A percentile compares a stretch with the other conserved stretches of the same genome.
Evolutionary conservation across 1,140 invertebrate species (phyloP).

Genomic region (Oncopodura yosiiana): DNA sequence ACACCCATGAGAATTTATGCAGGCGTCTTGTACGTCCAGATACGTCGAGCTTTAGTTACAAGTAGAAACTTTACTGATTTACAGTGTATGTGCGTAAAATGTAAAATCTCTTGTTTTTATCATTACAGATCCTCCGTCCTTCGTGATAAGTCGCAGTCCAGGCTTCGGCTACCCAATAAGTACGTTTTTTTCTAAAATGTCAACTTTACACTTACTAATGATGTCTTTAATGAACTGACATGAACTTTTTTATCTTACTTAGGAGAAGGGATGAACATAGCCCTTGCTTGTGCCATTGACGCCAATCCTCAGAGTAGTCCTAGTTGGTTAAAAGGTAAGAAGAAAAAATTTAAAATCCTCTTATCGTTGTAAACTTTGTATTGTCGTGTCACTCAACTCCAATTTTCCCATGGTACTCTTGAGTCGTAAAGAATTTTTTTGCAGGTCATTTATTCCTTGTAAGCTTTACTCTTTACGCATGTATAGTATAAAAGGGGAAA

Average conservation of each 20-base stretch:
- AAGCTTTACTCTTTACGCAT: no score
- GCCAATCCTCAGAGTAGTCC: constrained; percentile 79
- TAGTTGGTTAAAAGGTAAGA: constrained; percentile 66
- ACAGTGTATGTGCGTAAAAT: background rate
- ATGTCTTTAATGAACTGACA: no score
- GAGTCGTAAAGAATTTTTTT: no score
- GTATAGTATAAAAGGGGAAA: no score
- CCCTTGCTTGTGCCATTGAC: constrained; percentile 78
- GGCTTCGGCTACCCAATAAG: constrained; percentile 75
- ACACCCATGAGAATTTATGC: background rate
- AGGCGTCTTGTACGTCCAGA: background rate
- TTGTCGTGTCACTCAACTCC: no score
- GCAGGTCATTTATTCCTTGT: no score
- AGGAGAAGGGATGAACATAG: constrained; percentile 76
- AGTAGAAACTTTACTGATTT: background rate
- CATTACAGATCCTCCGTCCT: constrained; percentile 77
- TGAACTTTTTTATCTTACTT: no score
- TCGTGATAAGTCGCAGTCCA: constrained; percentile 76
- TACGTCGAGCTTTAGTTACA: background rate
- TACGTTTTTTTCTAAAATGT: no score
- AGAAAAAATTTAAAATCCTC: background rate
- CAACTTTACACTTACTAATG: no score
- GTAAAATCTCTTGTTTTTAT: constrained; percentile 36
- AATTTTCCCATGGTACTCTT: no score
- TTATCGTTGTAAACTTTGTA: background rate